A percentile compares a stretch with the other conserved stretches of the same genome.
Conservation (phyloP, 2,113 vertebrate genomes). For the Rhipidura dahli region DNA sequence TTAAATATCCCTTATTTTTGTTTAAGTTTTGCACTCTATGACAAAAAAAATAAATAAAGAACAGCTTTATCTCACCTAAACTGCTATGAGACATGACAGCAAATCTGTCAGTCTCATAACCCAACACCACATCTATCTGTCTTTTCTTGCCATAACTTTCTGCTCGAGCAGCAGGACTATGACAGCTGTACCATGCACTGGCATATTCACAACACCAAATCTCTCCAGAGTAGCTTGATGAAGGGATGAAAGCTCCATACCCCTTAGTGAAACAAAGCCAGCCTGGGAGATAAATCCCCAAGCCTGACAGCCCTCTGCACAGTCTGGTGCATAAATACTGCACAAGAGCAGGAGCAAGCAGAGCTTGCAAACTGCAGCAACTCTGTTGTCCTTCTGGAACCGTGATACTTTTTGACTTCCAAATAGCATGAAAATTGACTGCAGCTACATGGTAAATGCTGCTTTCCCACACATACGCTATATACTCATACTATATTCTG, state of each 20-base stretch:
- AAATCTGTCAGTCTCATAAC: slow-evolving; percentile 57
- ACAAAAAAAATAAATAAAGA: slow-evolving; percentile 44
- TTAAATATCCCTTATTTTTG: neutral
- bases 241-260: slow-evolving; percentile 3
- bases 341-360: neutral
- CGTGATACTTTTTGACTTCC: neutral
- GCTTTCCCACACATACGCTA: neutral
- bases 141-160: slow-evolving; percentile 42
- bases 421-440: neutral
- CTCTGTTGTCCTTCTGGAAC: neutral
- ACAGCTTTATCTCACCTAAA: slow-evolving; percentile 25
- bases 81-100: slow-evolving; percentile 38
- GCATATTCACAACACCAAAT: neutral
- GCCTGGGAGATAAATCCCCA: neutral
- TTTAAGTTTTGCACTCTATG: neutral
- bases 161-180: slow-evolving; percentile 27
- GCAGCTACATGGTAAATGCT: neutral
- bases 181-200: slow-evolving; percentile 46
- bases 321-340: neutral
- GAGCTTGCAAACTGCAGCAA: neutral
- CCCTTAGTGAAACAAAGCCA: neutral
- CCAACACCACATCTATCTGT: slow-evolving; percentile 40
- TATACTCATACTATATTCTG: neutral
- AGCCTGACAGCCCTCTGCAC: neutral
- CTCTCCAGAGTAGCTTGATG: slow-evolving; percentile 7